A percentile compares a stretch with the other conserved stretches of the same genome.
Conservation (phyloP, 2,113 vertebrate genomes). For the Aplodontia rufa region DNA sequence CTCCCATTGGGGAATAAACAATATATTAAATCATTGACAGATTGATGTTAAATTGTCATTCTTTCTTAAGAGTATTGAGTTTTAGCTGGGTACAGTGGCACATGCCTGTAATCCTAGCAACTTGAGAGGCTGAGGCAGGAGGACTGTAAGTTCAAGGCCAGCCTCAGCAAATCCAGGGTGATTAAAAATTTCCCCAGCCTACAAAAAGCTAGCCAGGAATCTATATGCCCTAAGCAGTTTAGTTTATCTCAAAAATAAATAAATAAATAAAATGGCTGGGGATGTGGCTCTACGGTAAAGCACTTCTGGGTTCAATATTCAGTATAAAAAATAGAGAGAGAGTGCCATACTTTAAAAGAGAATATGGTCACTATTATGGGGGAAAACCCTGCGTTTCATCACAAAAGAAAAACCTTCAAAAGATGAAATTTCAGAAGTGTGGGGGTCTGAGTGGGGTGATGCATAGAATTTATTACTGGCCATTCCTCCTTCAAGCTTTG, state of each 20-base stretch:
- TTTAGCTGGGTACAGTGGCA: not conserved
- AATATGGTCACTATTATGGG: accelerated
- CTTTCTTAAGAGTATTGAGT: not conserved
- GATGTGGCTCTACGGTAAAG: too few relatives aligned
- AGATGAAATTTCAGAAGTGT: not conserved
- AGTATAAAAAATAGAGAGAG: too few relatives aligned
- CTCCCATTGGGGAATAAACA: not conserved
- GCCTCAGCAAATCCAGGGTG: not conserved
- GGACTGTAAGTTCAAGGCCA: too few relatives aligned
- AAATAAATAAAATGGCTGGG: too few relatives aligned
- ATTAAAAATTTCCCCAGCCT: not conserved
- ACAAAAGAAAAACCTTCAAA: not conserved
- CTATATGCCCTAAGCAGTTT: not conserved
- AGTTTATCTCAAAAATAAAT: too few relatives aligned
- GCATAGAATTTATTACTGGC: too few relatives aligned
- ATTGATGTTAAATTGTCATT: not conserved
- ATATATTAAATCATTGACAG: not conserved
- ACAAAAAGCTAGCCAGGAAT: not conserved
- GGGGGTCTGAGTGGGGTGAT: not conserved
- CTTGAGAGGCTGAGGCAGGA: too few relatives aligned
- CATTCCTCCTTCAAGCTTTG: not conserved
- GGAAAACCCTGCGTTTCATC: not conserved
- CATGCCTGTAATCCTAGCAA: too few relatives aligned
- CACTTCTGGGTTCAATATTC: too few relatives aligned
- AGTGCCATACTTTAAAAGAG: not conserved